A percentile compares a stretch with the other conserved stretches of the same genome.
Evolutionary conservation across 2,888 invertebrate species (phyloP).

Genomic region (Heterodera filipjevi): DNA sequence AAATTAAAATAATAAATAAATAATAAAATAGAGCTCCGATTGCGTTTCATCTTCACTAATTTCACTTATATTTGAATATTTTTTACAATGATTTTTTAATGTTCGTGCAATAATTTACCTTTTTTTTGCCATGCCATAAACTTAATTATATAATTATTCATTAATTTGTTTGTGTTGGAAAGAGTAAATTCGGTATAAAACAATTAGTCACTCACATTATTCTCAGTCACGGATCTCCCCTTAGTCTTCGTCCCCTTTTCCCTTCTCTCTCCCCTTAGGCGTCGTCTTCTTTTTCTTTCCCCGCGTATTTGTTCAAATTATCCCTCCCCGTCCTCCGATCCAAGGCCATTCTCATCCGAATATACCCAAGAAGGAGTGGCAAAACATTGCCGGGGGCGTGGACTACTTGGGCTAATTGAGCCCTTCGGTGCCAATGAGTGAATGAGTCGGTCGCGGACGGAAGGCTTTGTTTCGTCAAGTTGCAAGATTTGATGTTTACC

Average conservation of each 20-base stretch:
- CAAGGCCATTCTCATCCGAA: conserved; percentile 1
- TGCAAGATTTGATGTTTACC: conserved; percentile 3
- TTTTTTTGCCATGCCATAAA: not conserved
- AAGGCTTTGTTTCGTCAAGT: conserved; percentile 7
- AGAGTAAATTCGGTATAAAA: too few species aligned
- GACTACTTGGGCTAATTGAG: not conserved
- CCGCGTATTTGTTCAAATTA: not conserved
- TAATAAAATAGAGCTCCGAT: not conserved
- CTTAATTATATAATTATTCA: not conserved
- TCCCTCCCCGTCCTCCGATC: not conserved
- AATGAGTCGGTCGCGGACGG: not conserved
- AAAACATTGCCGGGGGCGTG: conserved; percentile 4
- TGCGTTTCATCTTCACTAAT: not conserved
- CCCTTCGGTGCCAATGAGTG: conserved; percentile 1
- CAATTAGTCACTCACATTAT: too few species aligned
- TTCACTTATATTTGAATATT: not conserved
- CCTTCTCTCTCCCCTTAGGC: too few species aligned
- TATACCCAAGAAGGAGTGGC: not conserved
- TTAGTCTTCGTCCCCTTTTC: too few species aligned
- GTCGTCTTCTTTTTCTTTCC: not conserved
- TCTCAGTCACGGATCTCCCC: too few species aligned
- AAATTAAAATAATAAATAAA: not conserved
- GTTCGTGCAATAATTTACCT: not conserved
- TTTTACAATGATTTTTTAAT: not conserved
- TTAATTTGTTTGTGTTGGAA: not conserved